Evolutionary conservation across 2,888 invertebrate genomes (phyloP), one percentile per base, ranked within the genome.

Genomic region (Synergus laeviventris): DNA sequence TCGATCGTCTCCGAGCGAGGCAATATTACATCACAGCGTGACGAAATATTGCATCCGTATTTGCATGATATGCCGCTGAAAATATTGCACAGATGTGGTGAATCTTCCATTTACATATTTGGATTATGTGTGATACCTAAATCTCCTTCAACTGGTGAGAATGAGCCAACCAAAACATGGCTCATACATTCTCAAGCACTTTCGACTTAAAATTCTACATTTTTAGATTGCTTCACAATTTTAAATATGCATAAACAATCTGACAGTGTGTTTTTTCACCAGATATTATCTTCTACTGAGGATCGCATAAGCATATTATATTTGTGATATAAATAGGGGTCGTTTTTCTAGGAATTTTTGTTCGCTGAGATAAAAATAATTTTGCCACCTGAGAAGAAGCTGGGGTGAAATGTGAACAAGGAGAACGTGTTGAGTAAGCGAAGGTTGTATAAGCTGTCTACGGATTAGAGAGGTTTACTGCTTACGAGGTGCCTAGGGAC

Each of bases 381-480:
- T 45, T 70, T 45, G 45, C 31, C 70, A 70, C 31, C 31, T 70
- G 70, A 45, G 49, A 70, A 66, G 36, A 45, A 45, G 66, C 18
- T 21, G 16, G 18, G 36, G 62, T 62, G 62, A 62, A 45, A 45
- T 21, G 66, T 45, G 66, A 45, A 49, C 70, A 54, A 70, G 70
- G n/a, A 49, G 70, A n/a, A 49, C 49, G 49, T 70, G 45, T 70
- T 70, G 70, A 49, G 70, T 70, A 70, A 49, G n/a, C n/a, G 62
- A 70, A 49, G 70, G 49, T 24, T 31, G 70, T 70, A 70, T 70
- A 70, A 70, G 70, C 70, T 49, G 70, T 49, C 31, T 70, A 70
- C 70, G 31, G 70, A 70, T 70, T 70, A 70, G 70, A 70, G 49
- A 70, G 70, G 70, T 70, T 70, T 70, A 70, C 70, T 70, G 49